Conservation (phyloP, 2,888 invertebrate genomes). For the Noctua janthe region DNA sequence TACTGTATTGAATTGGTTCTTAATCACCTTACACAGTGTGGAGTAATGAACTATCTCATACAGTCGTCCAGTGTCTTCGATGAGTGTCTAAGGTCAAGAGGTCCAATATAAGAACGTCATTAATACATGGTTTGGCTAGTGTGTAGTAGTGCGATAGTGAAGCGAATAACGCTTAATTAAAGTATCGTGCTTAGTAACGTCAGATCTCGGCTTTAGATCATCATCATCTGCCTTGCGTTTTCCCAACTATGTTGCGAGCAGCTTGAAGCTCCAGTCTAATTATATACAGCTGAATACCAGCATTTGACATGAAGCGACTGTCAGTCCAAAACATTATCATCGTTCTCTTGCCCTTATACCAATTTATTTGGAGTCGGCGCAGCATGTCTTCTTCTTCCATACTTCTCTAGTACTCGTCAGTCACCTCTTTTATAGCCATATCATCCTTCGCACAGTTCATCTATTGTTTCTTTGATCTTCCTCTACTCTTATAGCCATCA, state of each 20-base stretch:
- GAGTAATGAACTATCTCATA: slow-evolving; percentile 7
- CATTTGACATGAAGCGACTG: not conserved
- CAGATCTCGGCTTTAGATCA: not conserved
- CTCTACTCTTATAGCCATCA: not conserved
- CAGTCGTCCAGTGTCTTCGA: not conserved
- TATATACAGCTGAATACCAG: not conserved
- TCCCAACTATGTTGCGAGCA: not conserved
- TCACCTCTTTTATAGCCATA: not conserved
- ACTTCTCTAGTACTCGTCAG: not conserved
- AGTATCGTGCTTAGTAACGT: not conserved
- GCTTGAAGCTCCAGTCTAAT: not conserved
- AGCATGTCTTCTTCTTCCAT: not conserved
- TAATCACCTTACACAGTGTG: not conserved
- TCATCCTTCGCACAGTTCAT: not conserved
- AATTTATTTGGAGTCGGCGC: not conserved
- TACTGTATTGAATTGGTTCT: slow-evolving; percentile 19
- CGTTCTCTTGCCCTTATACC: not conserved
- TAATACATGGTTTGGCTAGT: not conserved
- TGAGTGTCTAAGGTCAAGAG: slow-evolving; percentile 1
- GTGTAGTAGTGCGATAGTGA: slow-evolving; percentile 1
- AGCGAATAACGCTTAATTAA: not conserved
- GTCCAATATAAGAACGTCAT: not conserved
- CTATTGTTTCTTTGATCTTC: too few species aligned
- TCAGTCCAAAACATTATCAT: not conserved
- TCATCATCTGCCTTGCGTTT: not conserved